Base-by-base conservation (phyloP, 37 sponge, comb jelly and placozoan species). In the Mnemiopsis leidyi region DNA sequence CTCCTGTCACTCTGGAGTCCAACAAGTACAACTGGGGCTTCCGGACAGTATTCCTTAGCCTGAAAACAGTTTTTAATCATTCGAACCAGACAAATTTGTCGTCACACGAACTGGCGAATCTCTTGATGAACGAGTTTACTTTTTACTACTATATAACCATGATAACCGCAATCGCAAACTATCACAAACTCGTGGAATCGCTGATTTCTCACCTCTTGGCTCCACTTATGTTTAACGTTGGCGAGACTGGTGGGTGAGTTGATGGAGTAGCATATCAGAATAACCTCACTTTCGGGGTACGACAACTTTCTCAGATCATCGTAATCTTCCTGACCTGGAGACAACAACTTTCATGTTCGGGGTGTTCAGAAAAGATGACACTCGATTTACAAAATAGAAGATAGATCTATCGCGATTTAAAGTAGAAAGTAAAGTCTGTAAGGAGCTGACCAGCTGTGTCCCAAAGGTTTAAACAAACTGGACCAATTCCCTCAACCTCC, bases 181-280 rank as follows among this genome's bases (percentile, higher is more conserved):
- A n/a, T n/a, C n/a, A n/a, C n/a, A n/a, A n/a, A n/a, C n/a, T n/a
- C n/a, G n/a, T n/a, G n/a, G n/a, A n/a, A n/a, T n/a, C n/a, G n/a
- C n/a, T n/a, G n/a, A n/a, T n/a, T n/a, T 23, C 30, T n/a, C 30
- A 71, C 75, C 75, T 71, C 75, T 5, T 23, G 3, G 5, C 30
- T 28, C 75, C 75, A 71, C 75, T 71, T n/a, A 28, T 28, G 25
- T 71, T 71, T 71, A 25, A 71, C 75, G 75, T 71, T 71, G 20
- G 25, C 30, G n/a, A 29, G 30, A 71, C 75, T 71, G n/a, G 75
- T 28, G 3, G 30, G 75, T 23, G 75, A 71, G 75, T 71, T 71
- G 3, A 71, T 28, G 5, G 75, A n/a, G 30, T 23, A 71, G n/a
- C 75, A 71, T 5, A 71, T 71, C 3, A 71, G 75, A 71, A 71